These are phyloP conservation scores for Strigops habroptila DNA, from an alignment of 2,113 vertebrate species.

Conservation along the genomic window DNA sequence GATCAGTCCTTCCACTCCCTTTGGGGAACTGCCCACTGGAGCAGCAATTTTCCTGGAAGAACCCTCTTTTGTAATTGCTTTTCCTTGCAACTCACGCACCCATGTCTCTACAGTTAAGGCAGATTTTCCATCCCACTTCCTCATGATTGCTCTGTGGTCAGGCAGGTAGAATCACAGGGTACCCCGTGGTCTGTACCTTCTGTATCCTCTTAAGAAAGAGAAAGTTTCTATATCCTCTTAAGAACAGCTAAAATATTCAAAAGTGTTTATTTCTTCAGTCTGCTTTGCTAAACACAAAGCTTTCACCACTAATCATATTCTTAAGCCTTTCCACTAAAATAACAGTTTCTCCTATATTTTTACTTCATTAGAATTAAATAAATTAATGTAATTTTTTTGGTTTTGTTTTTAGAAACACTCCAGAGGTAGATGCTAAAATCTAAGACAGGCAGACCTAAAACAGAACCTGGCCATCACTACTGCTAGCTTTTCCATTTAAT, in stretches of 20 bases:
- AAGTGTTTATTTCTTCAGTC: neutral
- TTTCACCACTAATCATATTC: neutral
- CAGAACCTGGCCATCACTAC: neutral
- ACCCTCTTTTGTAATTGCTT: neutral
- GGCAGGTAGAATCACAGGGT: neutral
- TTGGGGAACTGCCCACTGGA: neutral
- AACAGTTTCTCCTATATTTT: neutral
- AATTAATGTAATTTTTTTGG: neutral
- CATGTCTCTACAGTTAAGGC: neutral
- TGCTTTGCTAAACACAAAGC: neutral
- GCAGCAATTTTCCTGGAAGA: neutral
- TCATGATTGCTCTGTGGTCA: neutral
- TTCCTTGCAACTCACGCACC: neutral
- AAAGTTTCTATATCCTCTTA: neutral
- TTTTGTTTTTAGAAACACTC: neutral
- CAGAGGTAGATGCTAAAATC: neutral
- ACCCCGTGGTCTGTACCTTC: neutral
- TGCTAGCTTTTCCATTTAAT: neutral
- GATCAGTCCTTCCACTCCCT: neutral
- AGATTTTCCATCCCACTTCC: neutral
- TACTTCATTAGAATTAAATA: neutral
- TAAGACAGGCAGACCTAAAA: neutral
- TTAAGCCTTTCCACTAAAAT: neutral
- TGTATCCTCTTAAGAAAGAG: neutral
- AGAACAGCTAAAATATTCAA: neutral